A percentile compares a stretch with the other conserved stretches of the same genome.
phyloP scores from a whole-genome alignment of 1,140 invertebrate species.

The Cotesia typhae region DNA sequence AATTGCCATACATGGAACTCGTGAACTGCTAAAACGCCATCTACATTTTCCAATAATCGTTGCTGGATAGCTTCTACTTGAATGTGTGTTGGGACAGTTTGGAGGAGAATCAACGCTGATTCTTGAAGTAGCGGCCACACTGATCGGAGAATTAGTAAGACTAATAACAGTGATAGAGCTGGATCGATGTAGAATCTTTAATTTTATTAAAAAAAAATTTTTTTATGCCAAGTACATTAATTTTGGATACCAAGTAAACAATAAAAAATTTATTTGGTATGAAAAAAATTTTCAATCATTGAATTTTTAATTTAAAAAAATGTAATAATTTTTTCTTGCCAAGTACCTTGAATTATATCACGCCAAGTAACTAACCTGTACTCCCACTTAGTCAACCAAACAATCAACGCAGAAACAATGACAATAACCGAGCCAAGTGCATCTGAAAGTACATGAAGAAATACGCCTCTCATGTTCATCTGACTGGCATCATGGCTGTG shows the following conservation, averaged over 20 bases:
- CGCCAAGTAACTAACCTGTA: slow-evolving; percentile 65
- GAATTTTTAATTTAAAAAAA: no score
- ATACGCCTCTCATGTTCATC: slow-evolving; percentile 98
- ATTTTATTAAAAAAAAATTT: background rate
- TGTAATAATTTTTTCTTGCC: no score
- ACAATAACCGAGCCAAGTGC: slow-evolving; percentile 97
- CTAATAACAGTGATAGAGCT: slow-evolving; percentile 84
- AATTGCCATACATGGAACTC: slow-evolving; percentile 96
- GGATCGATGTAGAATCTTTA: slow-evolving; percentile 88
- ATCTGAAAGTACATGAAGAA: slow-evolving; percentile 96
- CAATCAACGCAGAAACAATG: slow-evolving; percentile 89
- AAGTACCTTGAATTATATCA: background rate
- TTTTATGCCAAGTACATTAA: no score
- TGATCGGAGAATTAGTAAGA: slow-evolving; percentile 81
- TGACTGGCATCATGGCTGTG: slow-evolving; percentile 76
- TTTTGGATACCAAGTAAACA: no score
- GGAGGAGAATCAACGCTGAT: slow-evolving; percentile 87
- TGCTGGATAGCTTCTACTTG: slow-evolving; percentile 90
- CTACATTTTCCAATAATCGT: slow-evolving; percentile 83
- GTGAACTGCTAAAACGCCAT: slow-evolving; percentile 90
- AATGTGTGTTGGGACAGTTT: slow-evolving; percentile 93
- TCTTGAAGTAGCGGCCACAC: slow-evolving; percentile 89
- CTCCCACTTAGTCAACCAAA: slow-evolving; percentile 87
- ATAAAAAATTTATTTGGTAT: no score
- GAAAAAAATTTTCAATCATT: no score